A percentile compares a stretch with the other conserved stretches of the same genome.
These are phyloP conservation scores for Drosophila atroscutellata DNA, from an alignment of 2,888 invertebrate genomes.

Conservation along the genomic window DNA sequence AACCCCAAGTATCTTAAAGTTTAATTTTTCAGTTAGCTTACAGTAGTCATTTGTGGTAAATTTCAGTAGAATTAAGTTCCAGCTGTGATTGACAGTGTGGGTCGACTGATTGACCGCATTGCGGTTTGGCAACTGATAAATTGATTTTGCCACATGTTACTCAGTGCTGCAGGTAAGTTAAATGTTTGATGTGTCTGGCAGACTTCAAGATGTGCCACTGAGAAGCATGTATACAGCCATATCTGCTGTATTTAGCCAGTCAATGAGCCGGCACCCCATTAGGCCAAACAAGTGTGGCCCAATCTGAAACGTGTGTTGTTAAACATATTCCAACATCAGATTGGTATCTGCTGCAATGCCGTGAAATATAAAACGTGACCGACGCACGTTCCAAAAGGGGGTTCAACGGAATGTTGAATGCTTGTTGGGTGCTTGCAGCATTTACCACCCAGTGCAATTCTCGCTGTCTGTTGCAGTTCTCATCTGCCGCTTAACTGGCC, in stretches of 20 bases:
- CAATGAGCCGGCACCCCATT: slow-evolving; percentile 30
- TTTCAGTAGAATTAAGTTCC: slow-evolving; percentile 43
- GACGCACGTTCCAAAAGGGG: neutral
- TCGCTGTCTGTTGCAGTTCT: slow-evolving; percentile 40
- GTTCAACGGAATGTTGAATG: neutral
- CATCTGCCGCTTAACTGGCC: slow-evolving; percentile 22
- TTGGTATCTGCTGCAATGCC: slow-evolving; percentile 37
- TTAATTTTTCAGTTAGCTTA: neutral
- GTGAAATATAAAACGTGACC: slow-evolving; percentile 66
- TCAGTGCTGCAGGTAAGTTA: neutral
- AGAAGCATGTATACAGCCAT: neutral
- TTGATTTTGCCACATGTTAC: slow-evolving; percentile 27
- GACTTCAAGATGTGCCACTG: slow-evolving; percentile 12
- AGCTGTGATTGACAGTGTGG: slow-evolving; percentile 51
- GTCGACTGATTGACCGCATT: slow-evolving; percentile 8
- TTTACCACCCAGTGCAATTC: slow-evolving; percentile 20
- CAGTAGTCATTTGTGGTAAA: slow-evolving; percentile 19
- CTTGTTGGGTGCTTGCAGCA: neutral
- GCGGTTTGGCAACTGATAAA: slow-evolving; percentile 26
- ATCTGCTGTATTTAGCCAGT: slow-evolving; percentile 15
- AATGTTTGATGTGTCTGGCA: slow-evolving; percentile 10
- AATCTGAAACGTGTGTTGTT: slow-evolving; percentile 53
- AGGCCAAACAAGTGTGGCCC: slow-evolving; percentile 34
- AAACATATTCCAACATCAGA: slow-evolving; percentile 11
- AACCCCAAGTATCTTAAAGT: neutral